Conservation (phyloP, 2,113 vertebrate species). For the Callocephalon fimbriatum region DNA sequence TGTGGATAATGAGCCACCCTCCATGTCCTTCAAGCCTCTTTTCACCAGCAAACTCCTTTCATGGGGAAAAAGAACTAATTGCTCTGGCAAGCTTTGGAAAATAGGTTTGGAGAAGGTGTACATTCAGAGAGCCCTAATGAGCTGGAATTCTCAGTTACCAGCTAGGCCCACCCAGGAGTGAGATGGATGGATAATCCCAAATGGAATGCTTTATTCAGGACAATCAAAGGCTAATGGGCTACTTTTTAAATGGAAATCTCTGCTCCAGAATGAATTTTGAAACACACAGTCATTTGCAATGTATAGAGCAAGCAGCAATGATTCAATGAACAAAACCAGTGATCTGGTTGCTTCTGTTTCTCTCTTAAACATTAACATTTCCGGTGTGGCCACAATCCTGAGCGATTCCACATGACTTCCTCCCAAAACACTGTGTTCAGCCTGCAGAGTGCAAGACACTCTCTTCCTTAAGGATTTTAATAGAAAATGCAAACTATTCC, state of each 20-base stretch:
- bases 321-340: background rate
- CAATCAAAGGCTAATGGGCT: conserved; percentile 33
- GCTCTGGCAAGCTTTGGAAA: background rate
- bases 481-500: background rate
- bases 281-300: background rate
- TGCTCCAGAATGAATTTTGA: conserved; percentile 28
- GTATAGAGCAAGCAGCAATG: background rate
- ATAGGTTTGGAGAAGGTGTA: background rate
- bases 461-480: background rate
- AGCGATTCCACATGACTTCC: background rate
- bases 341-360: conserved; percentile 40
- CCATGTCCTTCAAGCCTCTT: background rate
- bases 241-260: conserved; percentile 59
- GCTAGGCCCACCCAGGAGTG: conserved; percentile 34
- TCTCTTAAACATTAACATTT: conserved; percentile 10
- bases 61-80: background rate
- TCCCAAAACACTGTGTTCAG: background rate
- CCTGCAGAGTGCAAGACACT: background rate
- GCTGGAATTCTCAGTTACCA: conserved; percentile 2
- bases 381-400: background rate
- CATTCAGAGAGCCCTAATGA: background rate
- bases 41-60: conserved; percentile 3
- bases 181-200: conserved; percentile 34
- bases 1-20: conserved; percentile 42
- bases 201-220: conserved; percentile 43